Evolutionary conservation across 37 sponge, comb jelly and placozoan genomes (phyloP).

Genomic region (Chondrilla cf. caribensis): DNA sequence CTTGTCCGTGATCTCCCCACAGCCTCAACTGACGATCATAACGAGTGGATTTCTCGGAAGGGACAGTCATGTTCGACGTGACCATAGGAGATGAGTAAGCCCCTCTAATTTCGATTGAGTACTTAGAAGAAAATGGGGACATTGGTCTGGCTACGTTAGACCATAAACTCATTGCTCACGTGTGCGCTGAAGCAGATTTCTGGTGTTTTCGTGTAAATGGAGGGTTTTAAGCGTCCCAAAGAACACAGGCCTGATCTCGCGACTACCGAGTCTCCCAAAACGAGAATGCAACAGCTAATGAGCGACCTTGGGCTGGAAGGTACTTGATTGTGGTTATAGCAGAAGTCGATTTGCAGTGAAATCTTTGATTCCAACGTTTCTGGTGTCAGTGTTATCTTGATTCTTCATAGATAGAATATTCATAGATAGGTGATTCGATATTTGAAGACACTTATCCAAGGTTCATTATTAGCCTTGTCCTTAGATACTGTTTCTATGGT

Average conservation of each 20-base stretch:
- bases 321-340: conserved; percentile 7
- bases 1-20: conserved; percentile 98
- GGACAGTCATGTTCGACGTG: conserved; percentile 36
- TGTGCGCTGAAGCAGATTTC: no score
- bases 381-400: background rate
- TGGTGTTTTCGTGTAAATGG: conserved; percentile 8
- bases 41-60: conserved; percentile 73
- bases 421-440: no score
- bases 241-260: conserved; percentile 28
- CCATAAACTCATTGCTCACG: no score
- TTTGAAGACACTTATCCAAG: no score
- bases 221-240: conserved; percentile 39
- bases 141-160: no score
- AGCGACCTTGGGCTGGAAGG: conserved; percentile 42
- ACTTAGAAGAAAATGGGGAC: no score
- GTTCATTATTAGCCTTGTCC: no score
- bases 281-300: conserved; percentile 24
- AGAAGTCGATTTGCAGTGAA: no score
- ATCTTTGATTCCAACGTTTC: background rate
- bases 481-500: no score
- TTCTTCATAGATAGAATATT: background rate
- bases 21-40: conserved; percentile 95
- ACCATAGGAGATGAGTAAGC: background rate
- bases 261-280: background rate
- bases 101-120: background rate